A percentile compares a stretch with the other conserved stretches of the same genome.
Conservation (phyloP, 1,140 invertebrate genomes). For the Rhagoletis zephyria region DNA sequence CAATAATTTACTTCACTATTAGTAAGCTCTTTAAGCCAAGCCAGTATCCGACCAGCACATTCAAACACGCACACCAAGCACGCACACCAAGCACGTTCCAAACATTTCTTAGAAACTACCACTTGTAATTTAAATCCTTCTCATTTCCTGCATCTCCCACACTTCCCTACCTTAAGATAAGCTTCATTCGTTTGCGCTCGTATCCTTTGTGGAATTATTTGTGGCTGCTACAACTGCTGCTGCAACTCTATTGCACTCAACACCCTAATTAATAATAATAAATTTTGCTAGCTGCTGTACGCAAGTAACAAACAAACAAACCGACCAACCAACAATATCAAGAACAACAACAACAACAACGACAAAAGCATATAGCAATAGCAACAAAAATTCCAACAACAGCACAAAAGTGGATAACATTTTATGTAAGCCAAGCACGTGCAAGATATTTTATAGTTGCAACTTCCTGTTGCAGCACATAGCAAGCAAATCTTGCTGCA, state of each 20-base stretch:
- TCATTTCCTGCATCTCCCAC: background rate
- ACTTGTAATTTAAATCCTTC: constrained; percentile 26
- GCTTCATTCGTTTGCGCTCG: background rate
- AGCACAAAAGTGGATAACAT: constrained; percentile 34
- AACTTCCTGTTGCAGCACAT: constrained; percentile 27
- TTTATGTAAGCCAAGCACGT: constrained; percentile 40
- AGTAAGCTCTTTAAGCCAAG: background rate
- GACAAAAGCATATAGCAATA: background rate
- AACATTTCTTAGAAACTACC: constrained; percentile 33
- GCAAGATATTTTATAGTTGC: constrained; percentile 42
- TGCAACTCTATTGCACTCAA: constrained; percentile 45
- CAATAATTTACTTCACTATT: background rate
- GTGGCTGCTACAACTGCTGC: constrained; percentile 1
- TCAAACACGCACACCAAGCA: background rate
- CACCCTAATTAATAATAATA: constrained; percentile 52
- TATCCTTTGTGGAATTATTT: constrained; percentile 24
- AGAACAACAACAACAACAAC: background rate
- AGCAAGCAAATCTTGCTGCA: background rate
- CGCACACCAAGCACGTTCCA: constrained; percentile 33
- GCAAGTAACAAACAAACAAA: constrained; percentile 34
- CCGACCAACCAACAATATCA: background rate
- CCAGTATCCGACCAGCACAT: background rate
- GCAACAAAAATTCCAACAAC: background rate
- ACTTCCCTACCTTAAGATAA: background rate
- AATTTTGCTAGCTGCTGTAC: constrained; percentile 22